A percentile compares a stretch with the other conserved stretches of the same genome.
These are phyloP conservation scores for Scelioninae gen. 1 DNA, from an alignment of 2,888 invertebrate genomes.

Conservation along the genomic window DNA sequence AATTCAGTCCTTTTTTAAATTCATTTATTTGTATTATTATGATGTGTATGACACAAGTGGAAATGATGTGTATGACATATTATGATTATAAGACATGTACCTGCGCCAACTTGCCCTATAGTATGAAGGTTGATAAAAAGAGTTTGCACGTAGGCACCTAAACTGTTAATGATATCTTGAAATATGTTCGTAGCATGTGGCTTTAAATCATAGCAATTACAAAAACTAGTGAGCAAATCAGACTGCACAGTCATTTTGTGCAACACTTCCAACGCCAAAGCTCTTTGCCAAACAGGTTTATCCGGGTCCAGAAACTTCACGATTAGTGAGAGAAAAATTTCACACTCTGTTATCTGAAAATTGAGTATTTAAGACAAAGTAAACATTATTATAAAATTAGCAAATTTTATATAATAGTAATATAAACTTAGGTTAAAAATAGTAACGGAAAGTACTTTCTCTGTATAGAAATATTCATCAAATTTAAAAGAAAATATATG, in stretches of 20 bases:
- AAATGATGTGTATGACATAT: background rate
- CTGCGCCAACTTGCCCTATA: constrained; percentile 85
- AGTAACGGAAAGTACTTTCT: no score
- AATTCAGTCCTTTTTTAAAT: no score
- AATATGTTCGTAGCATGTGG: constrained; percentile 96
- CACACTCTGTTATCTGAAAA: constrained; percentile 93
- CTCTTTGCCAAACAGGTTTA: constrained; percentile 98
- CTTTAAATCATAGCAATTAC: constrained; percentile 97
- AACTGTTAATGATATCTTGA: constrained; percentile 96
- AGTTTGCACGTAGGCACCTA: constrained; percentile 97
- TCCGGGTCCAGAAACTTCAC: constrained; percentile 99
- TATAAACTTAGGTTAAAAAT: no score
- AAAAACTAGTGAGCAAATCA: constrained; percentile 94
- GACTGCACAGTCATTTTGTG: constrained; percentile 97
- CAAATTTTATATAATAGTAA: no score
- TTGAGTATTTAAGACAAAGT: no score
- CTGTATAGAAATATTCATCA: no score
- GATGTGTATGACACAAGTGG: no score
- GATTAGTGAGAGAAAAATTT: constrained; percentile 98
- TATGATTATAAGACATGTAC: constrained; percentile 63
- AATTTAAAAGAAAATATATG: background rate
- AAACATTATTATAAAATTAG: no score
- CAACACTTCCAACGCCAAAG: constrained; percentile 96
- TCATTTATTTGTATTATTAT: no score
- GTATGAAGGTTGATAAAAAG: constrained; percentile 91